Evolutionary conservation across 2,888 invertebrate species (phyloP).

Genomic region (Merodon equestris): DNA sequence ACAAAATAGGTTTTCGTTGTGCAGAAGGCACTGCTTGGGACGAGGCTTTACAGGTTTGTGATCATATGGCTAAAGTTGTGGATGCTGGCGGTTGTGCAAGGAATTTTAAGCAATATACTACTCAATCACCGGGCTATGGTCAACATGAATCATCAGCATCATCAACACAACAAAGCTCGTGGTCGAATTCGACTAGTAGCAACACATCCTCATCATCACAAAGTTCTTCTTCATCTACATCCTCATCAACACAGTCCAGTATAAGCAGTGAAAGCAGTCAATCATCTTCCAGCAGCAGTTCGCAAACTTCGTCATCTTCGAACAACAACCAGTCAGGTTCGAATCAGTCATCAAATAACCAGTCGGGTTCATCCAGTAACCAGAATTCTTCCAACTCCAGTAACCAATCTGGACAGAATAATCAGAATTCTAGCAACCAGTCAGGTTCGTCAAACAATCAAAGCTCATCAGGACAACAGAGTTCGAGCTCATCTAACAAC

Average conservation of each 20-base stretch:
- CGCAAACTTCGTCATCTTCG: too few species aligned
- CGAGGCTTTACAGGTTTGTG: constrained; percentile 84
- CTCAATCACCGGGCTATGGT: constrained; percentile 72
- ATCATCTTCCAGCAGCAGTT: constrained; percentile 28
- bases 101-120: constrained; percentile 59
- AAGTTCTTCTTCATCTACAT: constrained; percentile 67
- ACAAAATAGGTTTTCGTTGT: constrained; percentile 86
- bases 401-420: constrained; percentile 48
- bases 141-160: constrained; percentile 66
- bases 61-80: constrained; percentile 83
- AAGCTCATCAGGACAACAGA: constrained; percentile 26
- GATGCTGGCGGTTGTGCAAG: constrained; percentile 80
- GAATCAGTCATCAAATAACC: too few species aligned
- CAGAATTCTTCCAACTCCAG: constrained; percentile 48
- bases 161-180: constrained; percentile 72
- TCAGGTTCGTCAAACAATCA: constrained; percentile 56
- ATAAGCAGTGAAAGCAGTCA: constrained; percentile 64
- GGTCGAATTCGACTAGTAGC: constrained; percentile 71
- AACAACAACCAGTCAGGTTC: constrained; percentile 41
- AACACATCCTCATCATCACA: constrained; percentile 67
- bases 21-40: constrained; percentile 90
- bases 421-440: constrained; percentile 40
- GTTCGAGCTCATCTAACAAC: constrained; percentile 47
- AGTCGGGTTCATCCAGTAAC: too few species aligned
- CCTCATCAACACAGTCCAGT: constrained; percentile 69